Evolutionary conservation across 2,797 vertebrate genomes (phyloP).

Genomic region (Limnodromus scolopaceus): DNA sequence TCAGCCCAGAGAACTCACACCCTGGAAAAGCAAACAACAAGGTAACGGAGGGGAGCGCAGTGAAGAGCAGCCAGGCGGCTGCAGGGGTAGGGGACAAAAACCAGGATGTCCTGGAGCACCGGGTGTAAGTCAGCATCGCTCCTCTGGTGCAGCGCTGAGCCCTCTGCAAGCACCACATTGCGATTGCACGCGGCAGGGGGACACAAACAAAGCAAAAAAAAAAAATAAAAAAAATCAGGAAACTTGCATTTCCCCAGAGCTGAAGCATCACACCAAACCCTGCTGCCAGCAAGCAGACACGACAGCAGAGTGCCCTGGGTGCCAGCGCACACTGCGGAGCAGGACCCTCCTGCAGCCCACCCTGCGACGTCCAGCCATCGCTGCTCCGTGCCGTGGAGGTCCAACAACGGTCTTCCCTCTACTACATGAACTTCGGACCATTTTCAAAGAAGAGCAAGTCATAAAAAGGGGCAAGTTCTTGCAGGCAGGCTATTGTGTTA

Average conservation of each 20-base stretch:
- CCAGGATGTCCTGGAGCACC: background rate
- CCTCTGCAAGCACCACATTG: background rate
- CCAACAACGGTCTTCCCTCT: background rate
- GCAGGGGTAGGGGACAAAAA: background rate
- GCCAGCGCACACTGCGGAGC: background rate
- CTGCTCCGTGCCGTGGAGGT: background rate
- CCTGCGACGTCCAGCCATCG: accelerated
- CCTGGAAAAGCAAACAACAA: slow-evolving; percentile 27
- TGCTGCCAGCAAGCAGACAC: background rate
- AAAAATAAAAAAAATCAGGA: background rate
- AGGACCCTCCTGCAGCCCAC: background rate
- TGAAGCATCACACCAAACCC: background rate
- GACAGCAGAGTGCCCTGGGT: background rate
- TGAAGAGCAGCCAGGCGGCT: background rate
- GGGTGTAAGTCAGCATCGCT: background rate
- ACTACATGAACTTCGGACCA: background rate
- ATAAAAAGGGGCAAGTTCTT: slow-evolving; percentile 56
- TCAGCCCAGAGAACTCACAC: background rate
- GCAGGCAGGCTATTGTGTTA: background rate
- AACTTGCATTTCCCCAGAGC: background rate
- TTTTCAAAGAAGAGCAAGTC: background rate
- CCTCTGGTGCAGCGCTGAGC: background rate
- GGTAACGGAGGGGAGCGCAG: background rate
- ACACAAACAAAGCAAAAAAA: background rate
- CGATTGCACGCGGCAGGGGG: accelerated